Percentiles rank a stretch among this genome's conserved stretches.
Evolutionary conservation across 2,888 invertebrate genomes (phyloP).

Genomic region (Chrysolina oricalcia): DNA sequence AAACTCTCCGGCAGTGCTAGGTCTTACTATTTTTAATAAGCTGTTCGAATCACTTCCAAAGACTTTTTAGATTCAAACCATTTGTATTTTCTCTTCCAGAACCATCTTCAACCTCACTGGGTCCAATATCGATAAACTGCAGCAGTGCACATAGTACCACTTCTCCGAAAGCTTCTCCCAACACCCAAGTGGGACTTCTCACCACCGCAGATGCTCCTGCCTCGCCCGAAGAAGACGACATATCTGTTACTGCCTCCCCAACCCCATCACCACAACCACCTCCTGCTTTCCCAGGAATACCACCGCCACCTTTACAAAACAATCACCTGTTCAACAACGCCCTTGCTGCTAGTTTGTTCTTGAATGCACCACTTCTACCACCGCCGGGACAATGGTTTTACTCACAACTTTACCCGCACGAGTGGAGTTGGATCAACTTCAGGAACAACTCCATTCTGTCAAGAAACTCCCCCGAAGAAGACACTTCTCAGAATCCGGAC

Average conservation of each 20-base stretch:
- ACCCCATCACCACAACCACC: conserved; percentile 74
- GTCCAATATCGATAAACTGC: conserved; percentile 71
- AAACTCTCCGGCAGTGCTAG: too few species aligned
- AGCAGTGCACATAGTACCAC: conserved; percentile 81
- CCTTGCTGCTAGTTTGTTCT: conserved; percentile 81
- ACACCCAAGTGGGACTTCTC: conserved; percentile 67
- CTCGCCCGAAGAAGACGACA: conserved; percentile 69
- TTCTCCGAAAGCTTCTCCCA: conserved; percentile 79
- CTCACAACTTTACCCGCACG: conserved; percentile 83
- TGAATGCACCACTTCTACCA: conserved; percentile 83
- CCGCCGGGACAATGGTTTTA: conserved; percentile 87
- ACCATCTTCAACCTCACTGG: conserved; percentile 68
- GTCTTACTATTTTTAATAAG: too few species aligned
- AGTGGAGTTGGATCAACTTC: conserved; percentile 79
- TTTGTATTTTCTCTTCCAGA: conserved; percentile 60
- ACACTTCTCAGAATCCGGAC: conserved; percentile 60
- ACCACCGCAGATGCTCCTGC: conserved; percentile 73
- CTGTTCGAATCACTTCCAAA: background rate
- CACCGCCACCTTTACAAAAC: conserved; percentile 67
- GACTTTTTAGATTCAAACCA: background rate
- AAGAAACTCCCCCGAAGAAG: conserved; percentile 55
- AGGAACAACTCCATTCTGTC: conserved; percentile 63
- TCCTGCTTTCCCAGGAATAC: conserved; percentile 67
- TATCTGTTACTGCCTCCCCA: conserved; percentile 79
- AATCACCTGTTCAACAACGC: conserved; percentile 75